A percentile compares a stretch with the other conserved stretches of the same genome.
Conservation (phyloP, 2,888 invertebrate species). For the Coronaproctus castanopsis region DNA sequence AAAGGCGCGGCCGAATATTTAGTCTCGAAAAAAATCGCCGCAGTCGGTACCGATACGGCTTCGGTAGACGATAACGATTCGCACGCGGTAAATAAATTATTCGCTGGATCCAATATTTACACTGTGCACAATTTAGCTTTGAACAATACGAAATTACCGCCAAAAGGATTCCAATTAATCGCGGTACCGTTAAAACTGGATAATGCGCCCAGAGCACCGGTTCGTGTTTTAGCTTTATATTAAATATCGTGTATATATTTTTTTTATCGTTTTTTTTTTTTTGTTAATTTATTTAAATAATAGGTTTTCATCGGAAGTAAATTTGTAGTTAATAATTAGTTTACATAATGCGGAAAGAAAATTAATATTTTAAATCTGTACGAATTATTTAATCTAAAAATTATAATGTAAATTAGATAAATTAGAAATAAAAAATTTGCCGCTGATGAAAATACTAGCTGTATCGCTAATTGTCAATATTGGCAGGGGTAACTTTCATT, state of each 20-base stretch:
- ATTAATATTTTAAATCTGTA: no score
- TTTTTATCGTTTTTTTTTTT: not conserved
- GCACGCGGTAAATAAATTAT: constrained; percentile 31
- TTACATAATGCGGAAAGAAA: no score
- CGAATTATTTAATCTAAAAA: no score
- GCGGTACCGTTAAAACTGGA: constrained; percentile 40
- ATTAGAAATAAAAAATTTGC: no score
- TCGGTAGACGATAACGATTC: constrained; percentile 35
- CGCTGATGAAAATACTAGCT: no score
- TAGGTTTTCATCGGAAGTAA: no score
- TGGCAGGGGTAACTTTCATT: no score
- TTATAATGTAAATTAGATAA: no score
- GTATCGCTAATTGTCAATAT: no score
- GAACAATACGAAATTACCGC: constrained; percentile 24
- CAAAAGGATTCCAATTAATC: constrained; percentile 31
- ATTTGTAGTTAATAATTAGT: no score
- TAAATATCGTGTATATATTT: not conserved
- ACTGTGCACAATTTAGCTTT: constrained; percentile 37
- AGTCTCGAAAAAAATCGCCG: constrained; percentile 35
- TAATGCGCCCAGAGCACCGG: constrained; percentile 39
- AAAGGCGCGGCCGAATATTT: constrained; percentile 40
- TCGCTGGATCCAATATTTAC: constrained; percentile 29
- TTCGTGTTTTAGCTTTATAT: constrained; percentile 31
- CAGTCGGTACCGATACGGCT: constrained; percentile 42
- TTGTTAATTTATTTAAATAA: no score